Conservation (phyloP, 1,140 invertebrate genomes). For the Centruroides sculpturatus region DNA sequence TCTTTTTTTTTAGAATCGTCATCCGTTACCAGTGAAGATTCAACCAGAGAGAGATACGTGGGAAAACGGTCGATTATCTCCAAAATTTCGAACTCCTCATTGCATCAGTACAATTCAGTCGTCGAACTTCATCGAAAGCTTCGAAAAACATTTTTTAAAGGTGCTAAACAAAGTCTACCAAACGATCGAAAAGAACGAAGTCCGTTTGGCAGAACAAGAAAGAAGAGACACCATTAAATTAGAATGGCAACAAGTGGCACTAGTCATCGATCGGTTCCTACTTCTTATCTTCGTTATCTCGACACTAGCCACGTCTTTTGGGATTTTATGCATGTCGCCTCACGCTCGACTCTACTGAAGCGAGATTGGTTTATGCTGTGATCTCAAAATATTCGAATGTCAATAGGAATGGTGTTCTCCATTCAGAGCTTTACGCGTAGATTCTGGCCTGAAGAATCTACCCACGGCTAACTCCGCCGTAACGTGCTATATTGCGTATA, state of each 20-base stretch:
- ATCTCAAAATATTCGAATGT: too few relatives aligned
- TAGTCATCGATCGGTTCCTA: conserved; percentile 39
- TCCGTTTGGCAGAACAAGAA: conserved; percentile 39
- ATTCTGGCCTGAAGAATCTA: too few relatives aligned
- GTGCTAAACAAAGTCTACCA: conserved; percentile 27
- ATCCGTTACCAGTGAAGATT: conserved; percentile 19
- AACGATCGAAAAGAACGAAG: conserved; percentile 33
- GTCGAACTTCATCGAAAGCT: conserved; percentile 21
- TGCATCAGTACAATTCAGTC: too few relatives aligned
- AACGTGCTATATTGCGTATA: too few relatives aligned
- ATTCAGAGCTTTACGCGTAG: too few relatives aligned
- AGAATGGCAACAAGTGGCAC: conserved; percentile 41
- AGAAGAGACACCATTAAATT: conserved; percentile 36
- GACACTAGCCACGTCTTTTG: conserved; percentile 31
- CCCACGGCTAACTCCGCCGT: too few relatives aligned
- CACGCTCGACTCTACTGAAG: conserved; percentile 26
- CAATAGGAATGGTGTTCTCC: too few relatives aligned
- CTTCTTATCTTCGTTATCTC: conserved; percentile 41
- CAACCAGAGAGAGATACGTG: conserved; percentile 6
- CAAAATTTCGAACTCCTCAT: not conserved
- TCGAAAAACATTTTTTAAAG: conserved; percentile 21
- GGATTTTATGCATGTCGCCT: conserved; percentile 32
- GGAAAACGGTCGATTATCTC: conserved; percentile 8
- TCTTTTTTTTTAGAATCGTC: too few relatives aligned
- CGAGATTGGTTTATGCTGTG: too few relatives aligned